Base-by-base conservation (phyloP, 1,140 invertebrate species). In the Caenorhabditis briggsae region DNA sequence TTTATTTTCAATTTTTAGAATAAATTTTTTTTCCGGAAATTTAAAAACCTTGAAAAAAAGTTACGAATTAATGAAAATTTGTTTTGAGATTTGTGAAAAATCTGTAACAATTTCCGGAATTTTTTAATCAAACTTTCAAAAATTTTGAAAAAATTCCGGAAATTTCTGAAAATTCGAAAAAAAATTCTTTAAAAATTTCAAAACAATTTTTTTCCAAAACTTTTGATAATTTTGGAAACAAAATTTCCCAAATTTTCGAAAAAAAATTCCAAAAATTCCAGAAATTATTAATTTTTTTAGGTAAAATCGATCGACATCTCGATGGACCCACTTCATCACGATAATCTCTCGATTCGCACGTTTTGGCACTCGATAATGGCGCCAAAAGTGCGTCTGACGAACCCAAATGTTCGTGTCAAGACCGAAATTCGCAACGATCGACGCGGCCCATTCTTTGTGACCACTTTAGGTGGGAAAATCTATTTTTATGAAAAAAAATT, bases 341-440 rank as follows among this genome's bases (percentile, higher is more conserved):
- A 89, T 70, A 92, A 88, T 82, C 70, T 82, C n/a, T 89, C 91
- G 89, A 91, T 91, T 41, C 20, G 89, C 46, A 58, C 25, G 14
- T 92, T 92, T 64, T 92, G 91, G 91, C 85, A 86, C 53, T 56
- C 65, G 12, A 84, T 92, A 25, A 88, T 82, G 41, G 82, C 87
- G n/a, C 92, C 91, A 16, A 83, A 88, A 86, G 88, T 91, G n/a
- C 86, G 87, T 55, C 46, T 83, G 53, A 92, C 91, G 16, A 92
- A 92, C 74, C 91, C 91, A 20, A 65, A 85, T 48, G 33, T 90
- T 9, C 88, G 87, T 61, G 82, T 92, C 14, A 89, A 83, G 5
- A 78, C 86, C 20, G 87, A 92, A n/a, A 82, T 92, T 43, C 86
- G 90, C 7, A 91, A 90, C 78, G 90, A 92, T 82, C 78, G 92